These are phyloP conservation scores for Drosophila busckii DNA, from an alignment of 1,140 invertebrate genomes.

Conservation along the genomic window DNA sequence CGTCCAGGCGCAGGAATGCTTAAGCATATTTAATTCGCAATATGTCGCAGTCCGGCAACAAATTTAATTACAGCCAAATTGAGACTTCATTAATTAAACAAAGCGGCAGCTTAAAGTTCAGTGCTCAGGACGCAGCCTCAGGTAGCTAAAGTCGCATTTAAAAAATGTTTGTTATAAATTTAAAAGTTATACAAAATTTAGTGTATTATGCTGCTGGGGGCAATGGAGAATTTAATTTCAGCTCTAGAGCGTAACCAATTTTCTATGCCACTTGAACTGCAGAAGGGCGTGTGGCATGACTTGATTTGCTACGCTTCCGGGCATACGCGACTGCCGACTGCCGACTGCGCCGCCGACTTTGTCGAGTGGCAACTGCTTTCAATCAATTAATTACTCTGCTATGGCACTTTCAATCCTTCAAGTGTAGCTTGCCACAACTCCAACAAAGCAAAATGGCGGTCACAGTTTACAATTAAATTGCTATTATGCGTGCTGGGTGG, in stretches of 20 bases:
- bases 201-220: too few species aligned
- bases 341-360: conserved; percentile 36
- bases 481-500: conserved; percentile 41
- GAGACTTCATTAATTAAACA: too few species aligned
- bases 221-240: conserved; percentile 55
- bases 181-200: too few species aligned
- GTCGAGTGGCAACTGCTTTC: conserved; percentile 58
- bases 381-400: conserved; percentile 77
- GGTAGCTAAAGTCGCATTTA: too few species aligned
- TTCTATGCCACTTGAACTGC: conserved; percentile 65
- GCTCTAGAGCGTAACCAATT: conserved; percentile 63
- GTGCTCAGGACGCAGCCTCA: too few species aligned
- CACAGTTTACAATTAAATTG: conserved; percentile 75
- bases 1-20: neutral
- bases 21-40: conserved; percentile 18
- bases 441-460: conserved; percentile 67
- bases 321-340: conserved; percentile 14
- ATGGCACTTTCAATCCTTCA: conserved; percentile 64
- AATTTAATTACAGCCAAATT: too few species aligned
- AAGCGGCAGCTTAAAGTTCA: too few species aligned
- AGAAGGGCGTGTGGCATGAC: neutral
- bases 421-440: conserved; percentile 13
- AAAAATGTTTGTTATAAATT: too few species aligned
- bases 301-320: conserved; percentile 9
- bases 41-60: conserved; percentile 33